phyloP scores from a whole-genome alignment of 1,140 invertebrate species.

The Cecropterus lyciades region DNA sequence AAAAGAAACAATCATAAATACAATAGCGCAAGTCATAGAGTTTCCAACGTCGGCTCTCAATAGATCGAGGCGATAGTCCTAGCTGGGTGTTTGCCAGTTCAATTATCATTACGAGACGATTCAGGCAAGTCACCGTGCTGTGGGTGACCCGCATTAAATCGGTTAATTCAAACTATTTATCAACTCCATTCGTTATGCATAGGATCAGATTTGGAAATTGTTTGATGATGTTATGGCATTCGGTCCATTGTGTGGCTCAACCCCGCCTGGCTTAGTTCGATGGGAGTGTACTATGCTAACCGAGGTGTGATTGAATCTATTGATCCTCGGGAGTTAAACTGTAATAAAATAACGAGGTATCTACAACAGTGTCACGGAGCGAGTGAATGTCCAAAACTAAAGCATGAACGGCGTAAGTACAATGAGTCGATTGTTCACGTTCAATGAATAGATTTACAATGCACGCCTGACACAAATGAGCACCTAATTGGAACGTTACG shows the following conservation, averaged over 20 bases:
- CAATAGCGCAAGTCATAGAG: constrained; percentile 81
- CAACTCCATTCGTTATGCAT: constrained; percentile 82
- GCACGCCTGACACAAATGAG: constrained; percentile 79
- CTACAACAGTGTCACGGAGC: constrained; percentile 47
- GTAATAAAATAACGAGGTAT: constrained; percentile 48
- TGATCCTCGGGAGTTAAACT: constrained; percentile 55
- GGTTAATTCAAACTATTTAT: constrained; percentile 85
- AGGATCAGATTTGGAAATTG: constrained; percentile 83
- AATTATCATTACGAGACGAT: constrained; percentile 81
- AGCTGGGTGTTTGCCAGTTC: constrained; percentile 82
- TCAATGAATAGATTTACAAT: constrained; percentile 77
- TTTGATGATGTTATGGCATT: constrained; percentile 81
- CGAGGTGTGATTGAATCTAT: constrained; percentile 72
- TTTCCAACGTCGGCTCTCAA: constrained; percentile 68
- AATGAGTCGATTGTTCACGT: constrained; percentile 75
- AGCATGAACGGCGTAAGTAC: constrained; percentile 59
- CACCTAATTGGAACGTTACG: constrained; percentile 80
- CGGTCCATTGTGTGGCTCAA: constrained; percentile 63
- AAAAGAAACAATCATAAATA: constrained; percentile 78
- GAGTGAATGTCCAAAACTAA: constrained; percentile 67
- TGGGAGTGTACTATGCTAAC: constrained; percentile 79
- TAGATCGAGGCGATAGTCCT: constrained; percentile 75
- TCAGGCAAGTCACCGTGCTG: constrained; percentile 73
- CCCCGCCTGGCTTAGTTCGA: constrained; percentile 67
- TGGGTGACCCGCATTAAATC: constrained; percentile 83